Evolutionary conservation across 2,888 invertebrate species (phyloP).

Genomic region (Carpatolechia fugitivella): DNA sequence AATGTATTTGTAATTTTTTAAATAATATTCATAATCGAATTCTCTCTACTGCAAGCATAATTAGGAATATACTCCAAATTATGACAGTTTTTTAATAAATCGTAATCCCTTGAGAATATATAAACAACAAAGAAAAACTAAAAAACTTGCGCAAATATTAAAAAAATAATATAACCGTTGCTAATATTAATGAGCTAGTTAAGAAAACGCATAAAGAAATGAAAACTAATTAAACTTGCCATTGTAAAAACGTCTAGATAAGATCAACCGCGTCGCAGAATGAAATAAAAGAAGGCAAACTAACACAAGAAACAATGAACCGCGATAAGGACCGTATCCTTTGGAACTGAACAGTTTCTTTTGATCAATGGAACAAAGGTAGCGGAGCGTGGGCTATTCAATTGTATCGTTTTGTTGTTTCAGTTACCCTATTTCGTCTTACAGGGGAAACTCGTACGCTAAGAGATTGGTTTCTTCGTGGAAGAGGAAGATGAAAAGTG

Average conservation of each 20-base stretch:
- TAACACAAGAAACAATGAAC: slow-evolving; percentile 15
- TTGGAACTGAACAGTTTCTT: slow-evolving; percentile 12
- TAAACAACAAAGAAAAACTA: too few relatives aligned
- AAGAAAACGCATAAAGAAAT: background rate
- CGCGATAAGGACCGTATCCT: slow-evolving; percentile 16
- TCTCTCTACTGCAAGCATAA: too few relatives aligned
- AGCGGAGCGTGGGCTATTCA: slow-evolving; percentile 11
- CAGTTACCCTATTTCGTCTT: slow-evolving; percentile 2
- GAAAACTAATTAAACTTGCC: slow-evolving; percentile 8
- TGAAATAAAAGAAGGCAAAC: slow-evolving; percentile 12
- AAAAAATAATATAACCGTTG: background rate
- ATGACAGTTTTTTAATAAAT: too few relatives aligned
- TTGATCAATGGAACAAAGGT: slow-evolving; percentile 15
- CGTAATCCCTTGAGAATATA: too few relatives aligned
- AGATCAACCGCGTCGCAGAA: background rate
- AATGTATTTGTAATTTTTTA: too few relatives aligned
- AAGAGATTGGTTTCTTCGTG: background rate
- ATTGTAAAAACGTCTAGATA: slow-evolving; percentile 2
- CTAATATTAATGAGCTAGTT: background rate
- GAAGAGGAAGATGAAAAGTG: background rate
- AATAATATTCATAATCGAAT: too few relatives aligned
- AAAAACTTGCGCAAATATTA: too few relatives aligned
- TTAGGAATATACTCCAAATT: too few relatives aligned
- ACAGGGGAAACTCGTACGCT: background rate
- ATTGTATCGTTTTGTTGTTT: slow-evolving; percentile 6